phyloP scores from a whole-genome alignment of 2,888 invertebrate genomes.

The Hirtodrosophila confusa region DNA sequence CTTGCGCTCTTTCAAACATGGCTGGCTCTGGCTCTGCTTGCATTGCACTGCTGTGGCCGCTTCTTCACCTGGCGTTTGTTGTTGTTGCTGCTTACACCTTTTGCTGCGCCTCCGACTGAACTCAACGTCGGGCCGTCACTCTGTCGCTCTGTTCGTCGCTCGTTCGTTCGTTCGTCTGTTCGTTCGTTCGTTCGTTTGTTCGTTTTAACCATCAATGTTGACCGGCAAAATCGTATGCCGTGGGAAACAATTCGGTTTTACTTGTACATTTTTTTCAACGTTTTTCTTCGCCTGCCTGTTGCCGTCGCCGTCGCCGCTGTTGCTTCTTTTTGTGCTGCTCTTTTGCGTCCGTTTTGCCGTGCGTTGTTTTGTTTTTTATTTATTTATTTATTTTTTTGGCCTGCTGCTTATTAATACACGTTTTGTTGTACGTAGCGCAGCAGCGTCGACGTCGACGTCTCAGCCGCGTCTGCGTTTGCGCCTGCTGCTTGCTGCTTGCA shows the following conservation, averaged over 20 bases:
- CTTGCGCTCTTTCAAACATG: conserved; percentile 57
- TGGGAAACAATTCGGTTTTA: conserved; percentile 85
- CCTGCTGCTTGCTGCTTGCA: conserved; percentile 38
- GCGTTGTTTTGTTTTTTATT: conserved; percentile 59
- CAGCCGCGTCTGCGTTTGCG: conserved; percentile 6
- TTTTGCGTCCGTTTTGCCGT: conserved; percentile 74
- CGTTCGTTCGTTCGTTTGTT: conserved; percentile 42
- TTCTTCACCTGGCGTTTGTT: conserved; percentile 77
- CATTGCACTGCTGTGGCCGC: conserved; percentile 56
- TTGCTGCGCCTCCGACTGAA: conserved; percentile 53
- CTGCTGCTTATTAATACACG: conserved; percentile 78
- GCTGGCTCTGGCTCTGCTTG: conserved; percentile 60
- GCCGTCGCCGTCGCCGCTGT: conserved; percentile 62
- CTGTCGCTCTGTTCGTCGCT: conserved; percentile 40
- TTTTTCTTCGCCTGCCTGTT: conserved; percentile 60
- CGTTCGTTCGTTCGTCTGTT: conserved; percentile 38
- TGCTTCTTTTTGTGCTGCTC: conserved; percentile 68
- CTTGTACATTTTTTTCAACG: conserved; percentile 79
- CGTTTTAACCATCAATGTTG: conserved; percentile 83
- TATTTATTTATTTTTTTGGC: conserved; percentile 35
- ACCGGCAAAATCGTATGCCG: conserved; percentile 85
- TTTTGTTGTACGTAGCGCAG: conserved; percentile 63
- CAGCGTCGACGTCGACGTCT: conserved; percentile 32
- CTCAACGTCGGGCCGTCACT: conserved; percentile 42
- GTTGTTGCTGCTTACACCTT: conserved; percentile 69